Base-by-base conservation (phyloP, 2,113 vertebrate genomes). In the Eulemur macaco region DNA sequence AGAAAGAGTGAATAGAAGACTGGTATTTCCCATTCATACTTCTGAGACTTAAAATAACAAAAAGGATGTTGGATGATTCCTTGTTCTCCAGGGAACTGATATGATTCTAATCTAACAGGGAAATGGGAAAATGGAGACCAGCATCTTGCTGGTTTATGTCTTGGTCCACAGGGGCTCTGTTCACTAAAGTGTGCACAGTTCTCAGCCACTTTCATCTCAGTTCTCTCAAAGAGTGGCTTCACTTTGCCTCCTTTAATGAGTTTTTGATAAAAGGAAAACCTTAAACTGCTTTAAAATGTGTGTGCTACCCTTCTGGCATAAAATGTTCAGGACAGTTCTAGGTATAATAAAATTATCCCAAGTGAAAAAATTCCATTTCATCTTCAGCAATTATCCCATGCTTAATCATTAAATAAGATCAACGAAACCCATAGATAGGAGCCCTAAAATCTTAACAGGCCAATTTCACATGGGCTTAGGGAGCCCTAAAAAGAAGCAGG, bases 401-500 rank as follows among this genome's bases (percentile, higher is more conserved):
- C 23, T n/a, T 77, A 84, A 91, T 92, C 39, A 68, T 91, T 85
- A 50, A 74, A 86, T 6, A 83, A 63, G 37, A 91, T 94, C 74
- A 86, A 66, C 74, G 39, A 60, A 96, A 66, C 31, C 73, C 56
- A 27, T 25, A 80, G 10, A 50, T n/a, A 84, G 52, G n/a, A 97
- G 34, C 14, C 69, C 76, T 78, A 88, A 93, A 68, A 71, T 90
- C 60, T 83, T 80, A 91, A 84, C 69, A 71, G 74, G 27, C 78
- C 83, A 37, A 83, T 92, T 87, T 86, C 54, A 86, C 68, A 68
- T 88, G 86, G 63, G 88, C 89, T 89, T 9, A 18, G 45, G 69
- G 42, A 96, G 64, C 45, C 86, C 82, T 94, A 89, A 91, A 63
- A 68, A 89, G 93, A 71, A 94, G 34, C 54, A 76, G 45, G 12